phyloP scores from a whole-genome alignment of 2,888 invertebrate genomes.

The Fragum fragum region DNA sequence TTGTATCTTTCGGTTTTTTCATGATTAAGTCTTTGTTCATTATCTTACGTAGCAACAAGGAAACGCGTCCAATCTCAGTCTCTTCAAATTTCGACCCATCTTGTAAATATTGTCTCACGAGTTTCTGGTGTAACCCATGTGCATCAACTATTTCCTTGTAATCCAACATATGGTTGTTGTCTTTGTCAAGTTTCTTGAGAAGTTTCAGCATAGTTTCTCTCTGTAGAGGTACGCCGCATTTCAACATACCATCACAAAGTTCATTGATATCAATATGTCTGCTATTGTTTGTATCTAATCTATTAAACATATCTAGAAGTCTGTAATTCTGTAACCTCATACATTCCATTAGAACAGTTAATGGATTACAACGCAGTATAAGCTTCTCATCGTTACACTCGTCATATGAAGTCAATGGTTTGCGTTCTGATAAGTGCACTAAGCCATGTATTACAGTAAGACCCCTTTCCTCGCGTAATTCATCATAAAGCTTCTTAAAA shows the following conservation, averaged over 20 bases:
- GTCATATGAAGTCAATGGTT: slow-evolving; percentile 30
- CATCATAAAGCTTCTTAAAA: slow-evolving; percentile 56
- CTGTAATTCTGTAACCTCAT: slow-evolving; percentile 68
- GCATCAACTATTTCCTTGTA: slow-evolving; percentile 66
- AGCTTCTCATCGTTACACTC: slow-evolving; percentile 52
- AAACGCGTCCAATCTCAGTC: slow-evolving; percentile 68
- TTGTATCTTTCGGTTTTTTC: neutral
- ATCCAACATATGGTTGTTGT: slow-evolving; percentile 63
- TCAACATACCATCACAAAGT: slow-evolving; percentile 63
- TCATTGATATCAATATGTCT: slow-evolving; percentile 58
- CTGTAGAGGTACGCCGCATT: slow-evolving; percentile 63
- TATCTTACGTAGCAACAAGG: slow-evolving; percentile 49
- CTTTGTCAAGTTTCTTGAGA: slow-evolving; percentile 64
- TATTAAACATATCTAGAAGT: slow-evolving; percentile 66
- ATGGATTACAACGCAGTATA: slow-evolving; percentile 61
- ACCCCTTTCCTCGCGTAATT: slow-evolving; percentile 50
- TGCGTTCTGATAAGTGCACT: slow-evolving; percentile 58
- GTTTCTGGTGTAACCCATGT: slow-evolving; percentile 61
- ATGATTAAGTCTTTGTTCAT: slow-evolving; percentile 48
- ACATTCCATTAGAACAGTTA: slow-evolving; percentile 71
- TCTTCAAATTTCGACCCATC: slow-evolving; percentile 51
- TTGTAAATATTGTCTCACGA: slow-evolving; percentile 43
- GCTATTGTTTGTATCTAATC: slow-evolving; percentile 66
- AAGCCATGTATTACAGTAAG: slow-evolving; percentile 63
- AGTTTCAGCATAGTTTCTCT: slow-evolving; percentile 42